These are phyloP conservation scores for Hylaeus anthracinus DNA, from an alignment of 1,140 invertebrate species.

Conservation along the genomic window DNA sequence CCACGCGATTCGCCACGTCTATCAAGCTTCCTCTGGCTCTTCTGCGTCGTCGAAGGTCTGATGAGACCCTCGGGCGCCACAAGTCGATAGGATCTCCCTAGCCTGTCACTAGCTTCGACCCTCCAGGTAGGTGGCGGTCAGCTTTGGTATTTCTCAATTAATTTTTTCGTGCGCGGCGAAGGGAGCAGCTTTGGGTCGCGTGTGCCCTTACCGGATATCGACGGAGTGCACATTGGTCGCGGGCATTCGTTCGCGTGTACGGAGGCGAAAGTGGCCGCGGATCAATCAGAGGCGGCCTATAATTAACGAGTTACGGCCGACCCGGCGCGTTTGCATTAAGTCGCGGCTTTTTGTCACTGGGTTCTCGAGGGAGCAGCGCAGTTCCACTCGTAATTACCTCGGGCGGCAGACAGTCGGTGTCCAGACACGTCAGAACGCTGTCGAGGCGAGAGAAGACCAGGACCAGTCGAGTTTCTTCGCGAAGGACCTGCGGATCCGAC, in stretches of 20 bases:
- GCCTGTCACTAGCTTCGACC: too few species aligned
- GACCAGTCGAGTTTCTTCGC: conserved; percentile 59
- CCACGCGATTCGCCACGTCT: too few species aligned
- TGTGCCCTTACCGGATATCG: conserved; percentile 73
- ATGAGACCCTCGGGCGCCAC: too few species aligned
- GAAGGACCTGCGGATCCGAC: conserved; percentile 37
- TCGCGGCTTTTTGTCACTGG: conserved; percentile 79
- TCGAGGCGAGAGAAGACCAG: conserved; percentile 5
- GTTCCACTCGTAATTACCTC: conserved; percentile 73
- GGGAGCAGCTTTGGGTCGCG: conserved; percentile 53
- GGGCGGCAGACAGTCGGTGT: conserved; percentile 66
- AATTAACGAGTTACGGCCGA: conserved; percentile 79
- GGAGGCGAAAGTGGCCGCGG: conserved; percentile 67
- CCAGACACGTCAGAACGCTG: conserved; percentile 33
- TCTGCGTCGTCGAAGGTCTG: too few species aligned
- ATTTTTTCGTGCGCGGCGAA: conserved; percentile 65
- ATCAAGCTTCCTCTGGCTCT: too few species aligned
- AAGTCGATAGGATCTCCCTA: too few species aligned
- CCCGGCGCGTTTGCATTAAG: conserved; percentile 77
- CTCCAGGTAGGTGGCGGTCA: not conserved
- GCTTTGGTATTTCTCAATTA: conserved; percentile 76
- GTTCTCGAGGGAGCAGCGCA: conserved; percentile 49
- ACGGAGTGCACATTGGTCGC: conserved; percentile 66
- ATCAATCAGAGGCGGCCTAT: conserved; percentile 80
- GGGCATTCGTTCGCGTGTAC: conserved; percentile 37